phyloP scores from a whole-genome alignment of 2,797 vertebrate species.

The Yasuhikotakia modesta region DNA sequence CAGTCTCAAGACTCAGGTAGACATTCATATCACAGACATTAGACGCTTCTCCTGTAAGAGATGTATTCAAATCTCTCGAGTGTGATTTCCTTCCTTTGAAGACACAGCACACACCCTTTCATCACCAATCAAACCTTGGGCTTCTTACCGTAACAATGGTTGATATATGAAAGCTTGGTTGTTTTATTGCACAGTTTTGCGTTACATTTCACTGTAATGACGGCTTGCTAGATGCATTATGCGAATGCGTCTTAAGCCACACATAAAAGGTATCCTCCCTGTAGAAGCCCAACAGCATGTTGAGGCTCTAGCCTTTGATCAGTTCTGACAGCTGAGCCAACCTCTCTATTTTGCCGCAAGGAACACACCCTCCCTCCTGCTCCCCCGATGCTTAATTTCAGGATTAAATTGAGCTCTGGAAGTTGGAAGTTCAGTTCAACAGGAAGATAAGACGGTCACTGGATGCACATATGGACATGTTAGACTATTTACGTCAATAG shows the following conservation, averaged over 20 bases:
- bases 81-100: conserved; percentile 25
- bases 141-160: conserved; percentile 12
- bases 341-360: conserved; percentile 60
- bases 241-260: conserved; percentile 50
- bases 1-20: conserved; percentile 79
- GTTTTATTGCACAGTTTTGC: conserved; percentile 27
- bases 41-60: conserved; percentile 15
- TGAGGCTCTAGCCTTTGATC: conserved; percentile 58
- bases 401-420: conserved; percentile 56
- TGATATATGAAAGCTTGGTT: conserved; percentile 4
- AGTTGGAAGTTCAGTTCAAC: conserved; percentile 48
- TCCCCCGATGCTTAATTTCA: conserved; percentile 54
- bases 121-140: conserved; percentile 40
- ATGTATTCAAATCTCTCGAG: conserved; percentile 18
- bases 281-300: conserved; percentile 57
- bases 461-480: conserved; percentile 17
- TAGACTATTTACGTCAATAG: not conserved
- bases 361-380: conserved; percentile 39
- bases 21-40: not conserved
- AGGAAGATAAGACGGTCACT: conserved; percentile 40
- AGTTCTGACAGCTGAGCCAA: conserved; percentile 61
- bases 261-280: conserved; percentile 57
- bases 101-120: conserved; percentile 5
- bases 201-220: conserved; percentile 25
- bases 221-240: conserved; percentile 49